A percentile compares a stretch with the other conserved stretches of the same genome.
These are phyloP conservation scores for Pteronura brasiliensis DNA, from an alignment of 2,113 vertebrate genomes.

Conservation along the genomic window DNA sequence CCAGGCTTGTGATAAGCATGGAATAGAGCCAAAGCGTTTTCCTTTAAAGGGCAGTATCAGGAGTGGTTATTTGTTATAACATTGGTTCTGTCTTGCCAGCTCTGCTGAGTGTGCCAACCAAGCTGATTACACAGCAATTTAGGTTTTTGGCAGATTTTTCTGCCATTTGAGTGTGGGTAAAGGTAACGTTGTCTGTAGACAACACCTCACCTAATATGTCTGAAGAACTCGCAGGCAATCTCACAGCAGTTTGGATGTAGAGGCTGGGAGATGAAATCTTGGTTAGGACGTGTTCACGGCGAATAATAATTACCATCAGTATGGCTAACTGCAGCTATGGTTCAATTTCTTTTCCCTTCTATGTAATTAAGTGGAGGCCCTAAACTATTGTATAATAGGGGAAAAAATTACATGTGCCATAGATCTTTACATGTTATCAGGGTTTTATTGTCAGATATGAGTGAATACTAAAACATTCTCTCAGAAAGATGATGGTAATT, in stretches of 20 bases:
- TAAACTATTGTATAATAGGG: not conserved
- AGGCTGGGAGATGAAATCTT: not conserved
- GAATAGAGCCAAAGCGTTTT: not conserved
- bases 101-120: not conserved
- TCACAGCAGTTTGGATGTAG: not conserved
- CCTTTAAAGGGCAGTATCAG: not conserved
- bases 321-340: not conserved
- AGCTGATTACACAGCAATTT: not conserved
- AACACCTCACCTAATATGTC: not conserved
- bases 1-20: not conserved
- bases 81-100: not conserved
- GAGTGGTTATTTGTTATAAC: not conserved
- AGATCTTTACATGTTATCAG: conserved; percentile 24
- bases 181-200: conserved; percentile 30
- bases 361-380: not conserved
- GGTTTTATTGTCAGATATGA: conserved; percentile 42
- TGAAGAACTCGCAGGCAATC: not conserved
- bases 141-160: conserved; percentile 6
- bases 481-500: conserved; percentile 17
- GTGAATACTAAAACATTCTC: not conserved
- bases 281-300: not conserved
- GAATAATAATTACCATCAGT: not conserved
- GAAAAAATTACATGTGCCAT: not conserved
- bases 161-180: not conserved
- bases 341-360: conserved; percentile 17